Conservation (phyloP, 2,113 vertebrate species). For the Mus pahari region DNA sequence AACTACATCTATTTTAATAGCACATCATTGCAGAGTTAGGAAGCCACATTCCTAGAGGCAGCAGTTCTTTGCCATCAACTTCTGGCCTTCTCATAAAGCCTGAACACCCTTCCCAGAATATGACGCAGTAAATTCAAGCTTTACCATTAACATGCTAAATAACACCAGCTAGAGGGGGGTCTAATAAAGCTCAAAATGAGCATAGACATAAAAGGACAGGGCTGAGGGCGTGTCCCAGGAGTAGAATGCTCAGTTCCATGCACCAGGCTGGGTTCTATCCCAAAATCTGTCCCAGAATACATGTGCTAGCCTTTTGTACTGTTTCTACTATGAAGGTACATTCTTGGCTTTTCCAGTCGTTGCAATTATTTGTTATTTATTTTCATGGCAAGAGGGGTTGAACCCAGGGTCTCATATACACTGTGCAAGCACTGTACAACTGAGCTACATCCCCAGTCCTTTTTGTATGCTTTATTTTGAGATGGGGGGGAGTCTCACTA, state of each 20-base stretch:
- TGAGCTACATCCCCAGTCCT: neutral
- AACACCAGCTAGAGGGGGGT: neutral
- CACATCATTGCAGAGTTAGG: neutral
- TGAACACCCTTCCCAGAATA: neutral
- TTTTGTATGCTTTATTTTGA: neutral
- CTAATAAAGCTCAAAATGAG: neutral
- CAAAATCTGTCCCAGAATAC: neutral
- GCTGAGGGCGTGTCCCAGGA: neutral
- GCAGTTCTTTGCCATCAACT: neutral
- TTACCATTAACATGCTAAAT: neutral
- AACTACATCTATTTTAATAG: neutral
- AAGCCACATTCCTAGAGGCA: neutral
- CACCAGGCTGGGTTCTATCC: neutral
- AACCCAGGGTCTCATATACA: neutral
- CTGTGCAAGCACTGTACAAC: neutral
- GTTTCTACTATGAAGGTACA: neutral
- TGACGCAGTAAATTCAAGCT: neutral
- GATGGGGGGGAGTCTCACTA: neutral
- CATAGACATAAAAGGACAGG: neutral
- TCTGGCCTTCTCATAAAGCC: neutral
- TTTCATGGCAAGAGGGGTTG: neutral
- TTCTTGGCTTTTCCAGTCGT: constrained; percentile 32
- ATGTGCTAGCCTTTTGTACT: neutral
- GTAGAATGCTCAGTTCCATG: too few relatives aligned
- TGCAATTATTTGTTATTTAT: neutral